phyloP scores from a whole-genome alignment of 2,113 vertebrate species.

The Struthio camelus region DNA sequence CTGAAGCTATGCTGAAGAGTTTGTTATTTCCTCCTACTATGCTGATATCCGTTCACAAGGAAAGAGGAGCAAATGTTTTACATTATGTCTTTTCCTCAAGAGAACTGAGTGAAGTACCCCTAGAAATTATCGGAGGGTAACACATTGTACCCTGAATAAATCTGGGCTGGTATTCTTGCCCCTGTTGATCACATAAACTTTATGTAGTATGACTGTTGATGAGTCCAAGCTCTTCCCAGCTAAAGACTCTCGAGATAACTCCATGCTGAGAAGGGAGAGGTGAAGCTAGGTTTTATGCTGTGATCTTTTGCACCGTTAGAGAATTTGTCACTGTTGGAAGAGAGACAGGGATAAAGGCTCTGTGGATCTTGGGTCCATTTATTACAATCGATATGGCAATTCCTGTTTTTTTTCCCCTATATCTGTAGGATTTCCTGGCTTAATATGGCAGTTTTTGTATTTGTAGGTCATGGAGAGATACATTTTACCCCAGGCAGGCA shows the following conservation, averaged over 20 bases:
- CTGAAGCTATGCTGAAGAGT: neutral
- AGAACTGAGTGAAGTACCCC: neutral
- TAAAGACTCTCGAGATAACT: too few species aligned
- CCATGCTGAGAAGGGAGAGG: too few species aligned
- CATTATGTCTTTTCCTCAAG: neutral
- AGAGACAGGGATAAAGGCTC: neutral
- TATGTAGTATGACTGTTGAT: too few species aligned
- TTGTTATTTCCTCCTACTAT: neutral
- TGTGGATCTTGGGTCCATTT: neutral
- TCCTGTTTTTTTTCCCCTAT: too few species aligned
- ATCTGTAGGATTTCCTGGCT: too few species aligned
- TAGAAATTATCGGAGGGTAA: neutral
- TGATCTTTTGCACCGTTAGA: too few species aligned
- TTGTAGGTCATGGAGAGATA: neutral
- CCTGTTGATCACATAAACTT: neutral
- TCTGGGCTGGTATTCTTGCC: neutral
- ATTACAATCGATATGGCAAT: neutral
- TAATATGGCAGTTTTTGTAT: neutral
- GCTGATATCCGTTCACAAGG: neutral
- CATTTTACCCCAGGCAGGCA: rapidly evolving
- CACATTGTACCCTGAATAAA: neutral
- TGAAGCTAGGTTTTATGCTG: neutral
- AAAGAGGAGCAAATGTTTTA: neutral
- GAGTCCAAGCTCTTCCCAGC: neutral
- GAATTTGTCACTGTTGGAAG: neutral